Conservation (phyloP, 2,113 vertebrate species). For the Channa maculata region DNA sequence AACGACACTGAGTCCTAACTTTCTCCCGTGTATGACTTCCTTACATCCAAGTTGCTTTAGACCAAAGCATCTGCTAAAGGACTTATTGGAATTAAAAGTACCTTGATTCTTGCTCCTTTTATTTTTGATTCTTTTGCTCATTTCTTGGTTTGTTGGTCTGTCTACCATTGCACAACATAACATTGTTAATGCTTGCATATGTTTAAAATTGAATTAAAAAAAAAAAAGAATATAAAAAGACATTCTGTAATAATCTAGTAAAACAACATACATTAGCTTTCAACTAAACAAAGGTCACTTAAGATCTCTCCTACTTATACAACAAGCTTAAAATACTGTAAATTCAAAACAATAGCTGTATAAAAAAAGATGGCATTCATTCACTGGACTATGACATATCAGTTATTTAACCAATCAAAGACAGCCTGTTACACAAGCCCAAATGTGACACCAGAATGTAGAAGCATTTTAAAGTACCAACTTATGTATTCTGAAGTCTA, state of each 20-base stretch:
- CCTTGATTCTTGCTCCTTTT: conserved; percentile 9
- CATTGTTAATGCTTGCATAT: conserved; percentile 32
- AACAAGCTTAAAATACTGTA: background rate
- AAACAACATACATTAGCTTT: conserved; percentile 18
- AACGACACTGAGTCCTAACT: no score
- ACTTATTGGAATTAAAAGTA: background rate
- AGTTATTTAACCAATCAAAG: background rate
- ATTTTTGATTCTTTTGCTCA: background rate
- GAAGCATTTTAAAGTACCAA: conserved; percentile 4
- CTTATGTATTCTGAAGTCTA: background rate
- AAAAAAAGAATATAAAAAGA: conserved; percentile 10
- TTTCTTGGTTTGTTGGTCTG: background rate
- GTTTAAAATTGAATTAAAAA: conserved; percentile 1
- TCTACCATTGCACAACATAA: background rate
- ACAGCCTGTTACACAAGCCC: conserved; percentile 1
- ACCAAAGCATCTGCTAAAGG: no score
- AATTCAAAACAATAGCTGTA: background rate
- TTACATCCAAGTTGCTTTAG: no score
- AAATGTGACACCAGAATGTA: background rate
- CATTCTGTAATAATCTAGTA: background rate
- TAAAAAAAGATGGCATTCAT: background rate
- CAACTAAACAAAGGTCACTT: conserved; percentile 49
- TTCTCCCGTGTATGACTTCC: no score
- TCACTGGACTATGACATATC: background rate
- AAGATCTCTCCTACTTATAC: conserved; percentile 3